phyloP scores from a whole-genome alignment of 2,113 vertebrate species.

The Phrynosoma blainvillii region DNA sequence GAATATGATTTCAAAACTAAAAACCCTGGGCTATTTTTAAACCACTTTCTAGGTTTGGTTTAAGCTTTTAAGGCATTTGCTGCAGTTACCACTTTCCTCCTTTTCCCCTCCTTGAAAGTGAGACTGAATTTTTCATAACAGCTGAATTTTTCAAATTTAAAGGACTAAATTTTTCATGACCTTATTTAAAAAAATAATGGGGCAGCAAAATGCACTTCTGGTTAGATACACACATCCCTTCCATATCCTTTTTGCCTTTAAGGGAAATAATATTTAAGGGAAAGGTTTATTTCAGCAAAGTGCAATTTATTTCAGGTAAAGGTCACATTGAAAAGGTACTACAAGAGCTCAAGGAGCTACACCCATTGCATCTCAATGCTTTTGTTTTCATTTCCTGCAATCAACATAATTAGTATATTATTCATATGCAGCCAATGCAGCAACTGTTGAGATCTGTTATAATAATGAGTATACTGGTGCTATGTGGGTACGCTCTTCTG shows the following conservation, averaged over 20 bases:
- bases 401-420: neutral
- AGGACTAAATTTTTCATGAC: constrained; percentile 20
- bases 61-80: neutral
- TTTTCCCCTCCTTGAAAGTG: neutral
- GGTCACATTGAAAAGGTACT: neutral
- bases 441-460: neutral
- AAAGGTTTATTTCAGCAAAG: neutral
- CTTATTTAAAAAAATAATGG: neutral
- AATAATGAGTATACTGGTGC: too few relatives aligned
- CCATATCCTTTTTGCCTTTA: neutral
- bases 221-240: neutral
- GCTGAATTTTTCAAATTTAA: constrained; percentile 1
- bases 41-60: neutral
- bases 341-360: neutral
- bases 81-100: neutral
- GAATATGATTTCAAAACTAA: neutral
- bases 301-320: neutral
- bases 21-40: neutral
- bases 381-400: neutral
- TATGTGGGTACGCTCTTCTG: neutral
- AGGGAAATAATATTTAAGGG: neutral
- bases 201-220: neutral
- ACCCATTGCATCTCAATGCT: neutral
- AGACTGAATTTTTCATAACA: constrained; percentile 6
- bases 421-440: neutral